Percentiles rank a stretch among this genome's conserved stretches.
These are phyloP conservation scores for Microctenopoma lineatum DNA, from an alignment of 2,797 vertebrate genomes.

Conservation along the genomic window DNA sequence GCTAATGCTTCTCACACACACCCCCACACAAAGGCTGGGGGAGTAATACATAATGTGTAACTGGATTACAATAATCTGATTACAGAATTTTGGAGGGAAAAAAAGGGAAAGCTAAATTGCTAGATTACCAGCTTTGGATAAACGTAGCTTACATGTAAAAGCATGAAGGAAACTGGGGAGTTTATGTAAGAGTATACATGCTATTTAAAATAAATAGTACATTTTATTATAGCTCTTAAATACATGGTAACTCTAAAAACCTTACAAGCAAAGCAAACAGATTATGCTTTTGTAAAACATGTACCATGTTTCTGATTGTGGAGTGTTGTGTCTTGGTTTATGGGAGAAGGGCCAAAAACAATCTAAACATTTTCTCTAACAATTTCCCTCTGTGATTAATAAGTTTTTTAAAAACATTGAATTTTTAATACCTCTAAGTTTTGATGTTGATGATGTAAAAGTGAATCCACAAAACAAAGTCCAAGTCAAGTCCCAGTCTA, in stretches of 20 bases:
- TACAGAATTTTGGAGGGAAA: slow-evolving; percentile 55
- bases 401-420: too few relatives aligned
- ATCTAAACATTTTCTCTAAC: too few relatives aligned
- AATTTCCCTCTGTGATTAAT: too few relatives aligned
- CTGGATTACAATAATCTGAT: slow-evolving; percentile 78
- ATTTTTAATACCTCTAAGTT: too few relatives aligned
- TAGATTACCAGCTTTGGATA: slow-evolving; percentile 47
- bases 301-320: not conserved
- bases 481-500: not conserved
- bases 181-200: not conserved
- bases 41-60: slow-evolving; percentile 69
- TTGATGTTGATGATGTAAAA: too few relatives aligned
- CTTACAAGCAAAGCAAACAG: not conserved
- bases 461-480: not conserved
- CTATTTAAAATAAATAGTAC: not conserved
- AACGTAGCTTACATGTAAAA: slow-evolving; percentile 34
- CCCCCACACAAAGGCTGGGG: slow-evolving; percentile 64
- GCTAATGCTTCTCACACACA: slow-evolving; percentile 36
- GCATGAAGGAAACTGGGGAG: not conserved
- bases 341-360: not conserved
- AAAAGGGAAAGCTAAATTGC: slow-evolving; percentile 43
- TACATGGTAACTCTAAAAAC: not conserved
- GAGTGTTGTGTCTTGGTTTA: not conserved
- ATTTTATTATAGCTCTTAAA: not conserved
- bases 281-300: too few relatives aligned